These are phyloP conservation scores for Campoletis sonorensis DNA, from an alignment of 1,140 invertebrate genomes.

Conservation along the genomic window DNA sequence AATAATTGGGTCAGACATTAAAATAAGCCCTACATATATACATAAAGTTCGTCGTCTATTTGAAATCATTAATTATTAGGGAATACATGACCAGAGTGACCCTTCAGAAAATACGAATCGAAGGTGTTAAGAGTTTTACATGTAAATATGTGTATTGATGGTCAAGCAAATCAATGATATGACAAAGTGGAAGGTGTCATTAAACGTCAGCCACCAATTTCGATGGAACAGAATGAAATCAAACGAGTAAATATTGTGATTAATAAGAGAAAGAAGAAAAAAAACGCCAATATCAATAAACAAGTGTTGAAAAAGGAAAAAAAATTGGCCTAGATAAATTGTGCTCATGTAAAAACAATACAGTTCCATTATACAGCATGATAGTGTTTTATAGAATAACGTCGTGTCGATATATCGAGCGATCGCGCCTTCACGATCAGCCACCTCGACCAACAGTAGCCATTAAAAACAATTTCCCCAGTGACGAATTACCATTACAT, in stretches of 20 bases:
- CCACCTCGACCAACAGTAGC: not conserved
- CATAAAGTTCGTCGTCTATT: not conserved
- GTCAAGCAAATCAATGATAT: no score
- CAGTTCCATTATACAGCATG: not conserved
- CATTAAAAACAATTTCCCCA: conserved; percentile 18
- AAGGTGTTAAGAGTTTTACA: not conserved
- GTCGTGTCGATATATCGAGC: conserved; percentile 42
- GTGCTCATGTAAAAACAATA: not conserved
- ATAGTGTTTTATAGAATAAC: conserved; percentile 14
- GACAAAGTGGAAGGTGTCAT: not conserved
- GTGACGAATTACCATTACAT: conserved; percentile 34
- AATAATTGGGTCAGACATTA: conserved; percentile 38
- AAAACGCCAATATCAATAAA: not conserved
- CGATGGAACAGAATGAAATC: not conserved
- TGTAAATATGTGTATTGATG: not conserved
- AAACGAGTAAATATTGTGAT: not conserved
- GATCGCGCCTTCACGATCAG: conserved; percentile 33
- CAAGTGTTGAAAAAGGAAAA: not conserved
- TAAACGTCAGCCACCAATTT: not conserved
- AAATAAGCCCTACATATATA: conserved; percentile 20
- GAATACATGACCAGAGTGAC: not conserved
- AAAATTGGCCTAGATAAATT: not conserved
- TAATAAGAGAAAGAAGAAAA: not conserved
- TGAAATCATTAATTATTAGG: conserved; percentile 6
- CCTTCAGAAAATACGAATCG: not conserved